A percentile compares a stretch with the other conserved stretches of the same genome.
Evolutionary conservation across 2,113 vertebrate species (phyloP).

Genomic region (Enhydra lutris): DNA sequence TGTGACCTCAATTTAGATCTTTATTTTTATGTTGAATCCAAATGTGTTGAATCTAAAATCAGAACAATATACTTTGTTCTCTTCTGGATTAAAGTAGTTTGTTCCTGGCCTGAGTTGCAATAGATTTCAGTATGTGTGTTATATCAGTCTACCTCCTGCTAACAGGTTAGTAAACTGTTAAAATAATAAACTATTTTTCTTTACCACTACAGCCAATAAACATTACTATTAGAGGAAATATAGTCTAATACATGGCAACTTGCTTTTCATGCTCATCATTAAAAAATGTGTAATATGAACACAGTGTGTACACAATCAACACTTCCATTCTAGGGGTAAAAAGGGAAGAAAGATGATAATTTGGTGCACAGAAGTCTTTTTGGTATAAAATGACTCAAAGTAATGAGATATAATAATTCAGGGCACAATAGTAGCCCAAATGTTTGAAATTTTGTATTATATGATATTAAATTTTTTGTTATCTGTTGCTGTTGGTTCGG

Average conservation of each 20-base stretch:
- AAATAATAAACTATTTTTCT: slow-evolving; percentile 16
- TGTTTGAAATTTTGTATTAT: slow-evolving; percentile 67
- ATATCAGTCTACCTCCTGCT: neutral
- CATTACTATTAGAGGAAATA: slow-evolving; percentile 11
- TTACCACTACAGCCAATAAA: slow-evolving; percentile 25
- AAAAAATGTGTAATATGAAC: slow-evolving; percentile 42
- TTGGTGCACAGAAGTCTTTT: neutral
- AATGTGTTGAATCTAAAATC: slow-evolving; percentile 17
- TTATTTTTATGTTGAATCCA: neutral
- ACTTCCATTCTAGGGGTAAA: neutral
- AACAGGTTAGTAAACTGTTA: neutral
- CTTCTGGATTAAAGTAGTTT: neutral
- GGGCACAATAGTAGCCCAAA: neutral
- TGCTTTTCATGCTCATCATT: slow-evolving; percentile 45
- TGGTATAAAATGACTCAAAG: slow-evolving; percentile 7
- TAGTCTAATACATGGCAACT: slow-evolving; percentile 44
- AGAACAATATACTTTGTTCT: slow-evolving; percentile 16
- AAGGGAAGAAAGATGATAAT: slow-evolving; percentile 22
- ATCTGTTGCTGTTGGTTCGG: slow-evolving; percentile 21
- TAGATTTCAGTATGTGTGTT: neutral
- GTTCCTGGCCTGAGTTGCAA: neutral
- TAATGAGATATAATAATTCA: slow-evolving; percentile 52
- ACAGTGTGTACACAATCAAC: slow-evolving; percentile 39
- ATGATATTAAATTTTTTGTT: slow-evolving; percentile 56
- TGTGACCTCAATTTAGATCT: neutral